Evolutionary conservation across 2,888 invertebrate species (phyloP).

Genomic region (Odontomyia ornata): DNA sequence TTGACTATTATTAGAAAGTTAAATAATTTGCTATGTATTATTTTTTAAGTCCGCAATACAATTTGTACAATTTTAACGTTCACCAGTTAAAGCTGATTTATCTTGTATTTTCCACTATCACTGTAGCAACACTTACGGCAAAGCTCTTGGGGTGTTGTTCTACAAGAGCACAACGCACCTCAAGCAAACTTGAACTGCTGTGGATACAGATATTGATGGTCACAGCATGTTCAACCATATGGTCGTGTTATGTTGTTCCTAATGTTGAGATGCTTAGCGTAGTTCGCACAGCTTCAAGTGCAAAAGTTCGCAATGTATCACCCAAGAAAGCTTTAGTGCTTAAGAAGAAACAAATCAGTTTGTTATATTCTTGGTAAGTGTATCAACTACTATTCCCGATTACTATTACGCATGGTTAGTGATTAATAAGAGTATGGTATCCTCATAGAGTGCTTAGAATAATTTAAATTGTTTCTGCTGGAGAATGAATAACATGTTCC

Average conservation of each 20-base stretch:
- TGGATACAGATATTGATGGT: conserved; percentile 3
- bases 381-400: neutral
- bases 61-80: too few relatives aligned
- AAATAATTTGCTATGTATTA: too few relatives aligned
- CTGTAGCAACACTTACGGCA: too few relatives aligned
- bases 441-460: neutral
- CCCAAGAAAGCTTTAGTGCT: neutral
- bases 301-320: neutral
- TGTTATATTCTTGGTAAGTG: neutral
- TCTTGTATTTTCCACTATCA: too few relatives aligned
- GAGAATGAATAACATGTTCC: too few relatives aligned
- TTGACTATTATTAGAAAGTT: too few relatives aligned
- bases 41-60: too few relatives aligned
- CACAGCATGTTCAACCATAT: conserved; percentile 14
- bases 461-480: neutral
- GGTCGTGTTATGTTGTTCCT: neutral
- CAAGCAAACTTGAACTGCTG: neutral
- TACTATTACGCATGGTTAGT: neutral
- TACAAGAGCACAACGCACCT: neutral
- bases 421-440: neutral
- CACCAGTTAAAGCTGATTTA: too few relatives aligned
- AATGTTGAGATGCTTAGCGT: neutral
- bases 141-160: neutral
- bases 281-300: neutral
- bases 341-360: neutral